These are phyloP conservation scores for Lineus longissimus DNA, from an alignment of 1,140 invertebrate genomes.

Conservation along the genomic window DNA sequence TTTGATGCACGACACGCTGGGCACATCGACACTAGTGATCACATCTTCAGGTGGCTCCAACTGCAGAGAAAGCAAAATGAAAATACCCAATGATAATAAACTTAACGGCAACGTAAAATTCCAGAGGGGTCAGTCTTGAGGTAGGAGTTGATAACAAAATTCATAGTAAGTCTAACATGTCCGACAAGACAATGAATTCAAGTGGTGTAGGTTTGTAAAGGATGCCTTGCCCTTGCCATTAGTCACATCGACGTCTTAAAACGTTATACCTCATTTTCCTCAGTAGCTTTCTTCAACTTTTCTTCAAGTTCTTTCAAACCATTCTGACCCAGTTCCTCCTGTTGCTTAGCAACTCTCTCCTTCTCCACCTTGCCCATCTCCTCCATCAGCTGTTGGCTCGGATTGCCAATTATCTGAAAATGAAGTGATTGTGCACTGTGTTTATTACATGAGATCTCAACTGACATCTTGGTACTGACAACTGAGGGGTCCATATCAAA, in stretches of 20 bases:
- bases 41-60: constrained; percentile 60
- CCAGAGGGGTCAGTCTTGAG: no score
- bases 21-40: constrained; percentile 67
- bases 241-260: no score
- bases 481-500: no score
- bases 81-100: no score
- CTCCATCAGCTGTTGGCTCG: constrained; percentile 55
- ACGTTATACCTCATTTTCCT: constrained; percentile 74
- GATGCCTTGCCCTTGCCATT: no score
- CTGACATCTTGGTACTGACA: no score
- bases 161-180: no score
- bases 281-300: constrained; percentile 65
- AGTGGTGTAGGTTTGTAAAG: no score
- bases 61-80: constrained; percentile 26
- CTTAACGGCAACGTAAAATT: no score
- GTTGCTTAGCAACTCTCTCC: constrained; percentile 63
- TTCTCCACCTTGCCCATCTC: constrained; percentile 66
- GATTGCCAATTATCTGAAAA: constrained; percentile 52
- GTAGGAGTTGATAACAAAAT: no score
- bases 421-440: background rate
- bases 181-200: no score
- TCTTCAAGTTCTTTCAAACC: constrained; percentile 66
- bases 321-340: constrained; percentile 61
- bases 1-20: constrained; percentile 64
- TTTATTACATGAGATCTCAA: background rate